Evolutionary conservation across 2,797 vertebrate species (phyloP).

Genomic region (Myotis myotis): DNA sequence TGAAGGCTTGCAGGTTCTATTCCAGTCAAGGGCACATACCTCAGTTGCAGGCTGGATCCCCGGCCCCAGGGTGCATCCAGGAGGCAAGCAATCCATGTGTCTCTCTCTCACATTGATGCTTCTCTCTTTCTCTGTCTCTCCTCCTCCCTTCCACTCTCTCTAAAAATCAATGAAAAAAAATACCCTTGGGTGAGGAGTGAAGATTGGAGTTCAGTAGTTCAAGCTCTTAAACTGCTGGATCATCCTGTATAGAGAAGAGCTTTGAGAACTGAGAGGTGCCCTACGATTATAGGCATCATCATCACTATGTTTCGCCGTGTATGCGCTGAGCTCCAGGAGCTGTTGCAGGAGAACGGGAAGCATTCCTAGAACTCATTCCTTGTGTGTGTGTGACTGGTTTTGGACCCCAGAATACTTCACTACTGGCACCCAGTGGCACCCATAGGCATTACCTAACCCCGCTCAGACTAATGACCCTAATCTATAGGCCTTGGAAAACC

Average conservation of each 20-base stretch:
- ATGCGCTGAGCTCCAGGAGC: not conserved
- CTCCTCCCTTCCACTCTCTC: too few species aligned
- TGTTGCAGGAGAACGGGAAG: not conserved
- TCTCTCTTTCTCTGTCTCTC: too few species aligned
- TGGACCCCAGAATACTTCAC: conserved; percentile 54
- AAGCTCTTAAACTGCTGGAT: not conserved
- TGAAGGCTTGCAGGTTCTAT: too few species aligned
- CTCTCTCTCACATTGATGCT: too few species aligned
- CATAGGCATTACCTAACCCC: conserved; percentile 57
- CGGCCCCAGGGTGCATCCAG: too few species aligned
- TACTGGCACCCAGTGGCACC: conserved; percentile 71
- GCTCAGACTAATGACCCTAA: not conserved
- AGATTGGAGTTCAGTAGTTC: not conserved
- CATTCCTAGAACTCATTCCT: not conserved
- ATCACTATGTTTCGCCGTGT: not conserved
- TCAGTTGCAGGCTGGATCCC: too few species aligned
- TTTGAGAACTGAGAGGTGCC: not conserved
- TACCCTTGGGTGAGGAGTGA: not conserved
- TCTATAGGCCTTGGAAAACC: not conserved
- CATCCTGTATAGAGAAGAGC: not conserved
- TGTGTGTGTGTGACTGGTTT: not conserved
- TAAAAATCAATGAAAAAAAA: too few species aligned
- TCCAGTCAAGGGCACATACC: too few species aligned
- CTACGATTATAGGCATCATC: not conserved
- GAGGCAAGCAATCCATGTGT: too few species aligned